Percentiles rank a stretch among this genome's conserved stretches.
These are phyloP conservation scores for Pseudomyrmex cubaensis DNA, from an alignment of 1,140 invertebrate species.

Conservation along the genomic window DNA sequence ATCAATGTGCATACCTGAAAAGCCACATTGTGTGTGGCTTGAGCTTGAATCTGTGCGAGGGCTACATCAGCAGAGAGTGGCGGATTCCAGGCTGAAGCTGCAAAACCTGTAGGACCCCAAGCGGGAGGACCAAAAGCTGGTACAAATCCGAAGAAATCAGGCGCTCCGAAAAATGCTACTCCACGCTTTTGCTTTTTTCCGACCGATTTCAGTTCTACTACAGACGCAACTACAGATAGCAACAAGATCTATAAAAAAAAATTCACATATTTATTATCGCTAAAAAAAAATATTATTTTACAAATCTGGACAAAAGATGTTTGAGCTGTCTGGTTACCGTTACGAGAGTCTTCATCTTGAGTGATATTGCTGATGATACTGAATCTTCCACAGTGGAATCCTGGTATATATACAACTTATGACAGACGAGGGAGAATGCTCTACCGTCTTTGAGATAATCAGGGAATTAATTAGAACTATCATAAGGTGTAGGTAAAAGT, in stretches of 20 bases:
- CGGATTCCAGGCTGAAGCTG: constrained; percentile 74
- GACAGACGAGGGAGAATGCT: constrained; percentile 53
- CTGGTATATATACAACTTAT: constrained; percentile 78
- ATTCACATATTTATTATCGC: not conserved
- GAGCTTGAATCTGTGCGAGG: constrained; percentile 80
- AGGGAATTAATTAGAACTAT: constrained; percentile 80
- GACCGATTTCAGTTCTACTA: constrained; percentile 57
- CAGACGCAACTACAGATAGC: constrained; percentile 60
- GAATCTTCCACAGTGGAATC: constrained; percentile 57
- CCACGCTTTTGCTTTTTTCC: constrained; percentile 80
- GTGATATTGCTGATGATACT: constrained; percentile 66
- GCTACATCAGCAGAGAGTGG: constrained; percentile 75
- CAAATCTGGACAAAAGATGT: not conserved
- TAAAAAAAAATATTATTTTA: not conserved
- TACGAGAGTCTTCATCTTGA: constrained; percentile 77
- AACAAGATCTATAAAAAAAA: constrained; percentile 71
- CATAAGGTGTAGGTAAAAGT: constrained; percentile 65
- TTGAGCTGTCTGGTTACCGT: constrained; percentile 68
- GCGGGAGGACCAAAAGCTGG: constrained; percentile 68
- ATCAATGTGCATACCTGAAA: constrained; percentile 76
- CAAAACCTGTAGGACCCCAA: constrained; percentile 73
- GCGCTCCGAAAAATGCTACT: constrained; percentile 74
- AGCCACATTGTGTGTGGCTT: constrained; percentile 82
- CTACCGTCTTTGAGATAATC: constrained; percentile 59
- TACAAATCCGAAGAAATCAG: constrained; percentile 76